phyloP scores from a whole-genome alignment of 2,888 invertebrate genomes.

The Epinotia ramella region DNA sequence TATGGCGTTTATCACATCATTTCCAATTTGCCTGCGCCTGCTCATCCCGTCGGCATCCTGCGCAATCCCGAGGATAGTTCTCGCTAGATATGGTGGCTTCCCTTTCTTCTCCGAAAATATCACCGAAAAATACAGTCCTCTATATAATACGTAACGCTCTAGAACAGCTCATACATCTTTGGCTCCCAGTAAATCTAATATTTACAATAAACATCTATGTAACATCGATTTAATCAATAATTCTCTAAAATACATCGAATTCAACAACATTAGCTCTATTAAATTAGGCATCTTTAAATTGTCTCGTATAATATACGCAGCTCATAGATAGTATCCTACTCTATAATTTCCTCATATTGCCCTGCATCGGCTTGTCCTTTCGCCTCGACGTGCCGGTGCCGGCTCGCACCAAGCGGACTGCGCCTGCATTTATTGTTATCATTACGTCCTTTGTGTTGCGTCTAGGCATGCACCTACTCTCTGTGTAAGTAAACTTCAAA shows the following conservation, averaged over 20 bases:
- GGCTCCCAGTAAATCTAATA: constrained; percentile 73
- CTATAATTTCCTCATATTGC: constrained; percentile 56
- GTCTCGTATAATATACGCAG: constrained; percentile 72
- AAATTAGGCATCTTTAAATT: constrained; percentile 74
- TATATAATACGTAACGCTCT: constrained; percentile 69
- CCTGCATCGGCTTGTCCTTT: constrained; percentile 59
- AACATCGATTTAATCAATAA: constrained; percentile 85
- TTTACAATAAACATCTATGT: constrained; percentile 85
- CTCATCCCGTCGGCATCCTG: constrained; percentile 48
- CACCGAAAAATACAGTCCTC: constrained; percentile 85
- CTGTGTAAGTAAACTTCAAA: constrained; percentile 26
- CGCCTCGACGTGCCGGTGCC: constrained; percentile 31
- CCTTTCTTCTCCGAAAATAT: constrained; percentile 74
- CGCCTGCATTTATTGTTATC: constrained; percentile 25
- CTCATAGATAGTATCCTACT: constrained; percentile 54
- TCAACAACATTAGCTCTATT: constrained; percentile 80
- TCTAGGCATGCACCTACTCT: constrained; percentile 46
- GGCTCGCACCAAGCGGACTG: constrained; percentile 27
- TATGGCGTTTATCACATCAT: constrained; percentile 79
- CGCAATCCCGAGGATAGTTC: constrained; percentile 48
- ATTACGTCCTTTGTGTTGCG: constrained; percentile 27
- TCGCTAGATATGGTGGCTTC: constrained; percentile 80
- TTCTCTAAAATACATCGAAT: constrained; percentile 84
- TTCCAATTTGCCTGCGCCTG: constrained; percentile 61
- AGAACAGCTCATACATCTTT: constrained; percentile 72